phyloP scores from a whole-genome alignment of 1,140 invertebrate genomes.

The Hylaeus anthracinus region DNA sequence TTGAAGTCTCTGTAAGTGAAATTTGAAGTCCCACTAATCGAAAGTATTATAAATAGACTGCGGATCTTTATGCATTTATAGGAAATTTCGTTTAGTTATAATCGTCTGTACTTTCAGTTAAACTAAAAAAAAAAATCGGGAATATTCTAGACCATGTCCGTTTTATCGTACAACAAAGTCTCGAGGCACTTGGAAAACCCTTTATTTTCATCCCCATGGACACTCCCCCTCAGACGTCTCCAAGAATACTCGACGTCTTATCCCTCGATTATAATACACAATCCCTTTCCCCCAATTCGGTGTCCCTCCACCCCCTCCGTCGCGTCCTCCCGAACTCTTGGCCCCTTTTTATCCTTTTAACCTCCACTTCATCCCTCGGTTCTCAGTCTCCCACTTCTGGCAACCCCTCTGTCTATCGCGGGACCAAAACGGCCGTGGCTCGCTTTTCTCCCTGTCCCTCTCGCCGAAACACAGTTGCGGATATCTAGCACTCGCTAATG shows the following conservation, averaged over 20 bases:
- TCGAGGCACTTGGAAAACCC: too few species aligned
- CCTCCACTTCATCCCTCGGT: slow-evolving; percentile 42
- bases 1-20: too few species aligned
- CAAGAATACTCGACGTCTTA: slow-evolving; percentile 35
- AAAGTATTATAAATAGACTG: too few species aligned
- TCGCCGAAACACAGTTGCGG: slow-evolving; percentile 51
- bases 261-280: slow-evolving; percentile 53
- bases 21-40: too few species aligned
- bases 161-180: too few species aligned
- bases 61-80: too few species aligned
- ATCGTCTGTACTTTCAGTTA: too few species aligned
- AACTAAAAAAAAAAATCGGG: too few species aligned
- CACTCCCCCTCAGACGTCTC: slow-evolving; percentile 12
- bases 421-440: slow-evolving; percentile 41
- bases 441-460: slow-evolving; percentile 7
- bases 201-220: not conserved
- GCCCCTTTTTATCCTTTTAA: slow-evolving; percentile 48
- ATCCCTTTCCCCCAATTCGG: slow-evolving; percentile 6
- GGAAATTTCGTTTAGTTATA: too few species aligned
- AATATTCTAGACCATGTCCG: too few species aligned
- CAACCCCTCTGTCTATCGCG: slow-evolving; percentile 47
- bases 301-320: not conserved
- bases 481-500: slow-evolving; percentile 68
- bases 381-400: slow-evolving; percentile 29
- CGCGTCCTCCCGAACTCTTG: not conserved